These are phyloP conservation scores for Leptinotarsa lineolata DNA, from an alignment of 1,140 invertebrate genomes.

Conservation along the genomic window DNA sequence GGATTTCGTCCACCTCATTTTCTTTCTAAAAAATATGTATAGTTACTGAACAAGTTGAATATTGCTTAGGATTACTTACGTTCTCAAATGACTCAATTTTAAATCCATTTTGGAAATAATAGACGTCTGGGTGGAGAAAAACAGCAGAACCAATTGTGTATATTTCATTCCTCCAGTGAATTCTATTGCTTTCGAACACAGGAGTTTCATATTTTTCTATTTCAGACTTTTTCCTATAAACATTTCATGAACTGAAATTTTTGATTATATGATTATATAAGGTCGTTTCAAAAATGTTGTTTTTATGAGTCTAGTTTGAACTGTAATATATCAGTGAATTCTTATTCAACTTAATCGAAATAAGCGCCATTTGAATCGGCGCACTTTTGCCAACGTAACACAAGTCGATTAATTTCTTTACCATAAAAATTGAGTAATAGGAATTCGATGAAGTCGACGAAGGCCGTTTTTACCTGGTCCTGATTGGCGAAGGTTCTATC, in stretches of 20 bases:
- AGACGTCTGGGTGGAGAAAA: slow-evolving; percentile 71
- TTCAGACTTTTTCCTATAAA: slow-evolving; percentile 36
- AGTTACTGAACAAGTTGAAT: background rate
- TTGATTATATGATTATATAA: no score
- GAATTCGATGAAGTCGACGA: no score
- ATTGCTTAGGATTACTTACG: background rate
- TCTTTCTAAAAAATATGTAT: background rate
- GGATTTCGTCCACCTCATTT: slow-evolving; percentile 69
- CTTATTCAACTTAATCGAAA: no score
- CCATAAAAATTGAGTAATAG: no score
- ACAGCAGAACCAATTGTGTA: slow-evolving; percentile 68
- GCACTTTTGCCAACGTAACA: no score
- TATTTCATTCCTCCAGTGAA: slow-evolving; percentile 36
- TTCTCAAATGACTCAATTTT: slow-evolving; percentile 10
- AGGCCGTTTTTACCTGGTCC: no score
- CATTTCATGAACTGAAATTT: background rate
- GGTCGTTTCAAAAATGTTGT: no score
- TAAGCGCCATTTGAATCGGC: no score
- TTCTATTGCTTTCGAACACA: slow-evolving; percentile 44
- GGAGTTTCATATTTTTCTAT: slow-evolving; percentile 37
- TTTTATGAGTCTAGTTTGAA: no score
- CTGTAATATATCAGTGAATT: no score
- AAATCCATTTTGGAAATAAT: slow-evolving; percentile 59
- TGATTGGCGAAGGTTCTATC: no score
- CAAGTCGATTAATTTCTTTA: no score